Conservation (phyloP, 2,113 vertebrate genomes). For the Prinia subflava region DNA sequence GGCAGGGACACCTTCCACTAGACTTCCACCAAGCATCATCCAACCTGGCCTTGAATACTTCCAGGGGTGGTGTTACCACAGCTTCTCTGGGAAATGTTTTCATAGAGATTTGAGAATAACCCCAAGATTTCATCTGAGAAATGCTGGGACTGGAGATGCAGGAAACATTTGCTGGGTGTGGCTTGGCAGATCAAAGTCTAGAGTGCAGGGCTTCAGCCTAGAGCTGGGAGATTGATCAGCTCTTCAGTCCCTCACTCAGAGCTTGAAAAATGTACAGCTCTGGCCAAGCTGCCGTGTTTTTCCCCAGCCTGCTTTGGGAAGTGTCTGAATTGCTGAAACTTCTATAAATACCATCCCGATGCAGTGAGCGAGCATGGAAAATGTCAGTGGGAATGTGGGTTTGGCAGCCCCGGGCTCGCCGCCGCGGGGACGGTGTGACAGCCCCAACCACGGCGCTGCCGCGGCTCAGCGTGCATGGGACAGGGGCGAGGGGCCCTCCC, state of each 20-base stretch:
- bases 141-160: not conserved
- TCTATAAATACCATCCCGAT: conserved; percentile 19
- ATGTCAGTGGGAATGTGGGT: not conserved
- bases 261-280: not conserved
- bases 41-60: not conserved
- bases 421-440: not conserved
- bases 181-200: not conserved
- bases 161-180: not conserved
- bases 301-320: conserved; percentile 18
- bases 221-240: not conserved
- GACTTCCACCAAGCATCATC: not conserved
- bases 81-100: not conserved
- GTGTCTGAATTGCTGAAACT: conserved; percentile 10
- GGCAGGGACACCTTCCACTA: not conserved
- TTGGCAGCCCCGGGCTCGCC: not conserved
- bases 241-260: not conserved
- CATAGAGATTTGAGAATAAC: not conserved
- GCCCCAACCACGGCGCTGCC: rapidly evolving
- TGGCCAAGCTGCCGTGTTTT: not conserved
- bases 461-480: not conserved
- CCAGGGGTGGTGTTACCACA: not conserved
- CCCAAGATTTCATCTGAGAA: not conserved
- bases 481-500: not conserved
- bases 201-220: not conserved
- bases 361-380: not conserved